These are phyloP conservation scores for Branchinecta lindahli DNA, from an alignment of 1,140 invertebrate genomes.

Conservation along the genomic window DNA sequence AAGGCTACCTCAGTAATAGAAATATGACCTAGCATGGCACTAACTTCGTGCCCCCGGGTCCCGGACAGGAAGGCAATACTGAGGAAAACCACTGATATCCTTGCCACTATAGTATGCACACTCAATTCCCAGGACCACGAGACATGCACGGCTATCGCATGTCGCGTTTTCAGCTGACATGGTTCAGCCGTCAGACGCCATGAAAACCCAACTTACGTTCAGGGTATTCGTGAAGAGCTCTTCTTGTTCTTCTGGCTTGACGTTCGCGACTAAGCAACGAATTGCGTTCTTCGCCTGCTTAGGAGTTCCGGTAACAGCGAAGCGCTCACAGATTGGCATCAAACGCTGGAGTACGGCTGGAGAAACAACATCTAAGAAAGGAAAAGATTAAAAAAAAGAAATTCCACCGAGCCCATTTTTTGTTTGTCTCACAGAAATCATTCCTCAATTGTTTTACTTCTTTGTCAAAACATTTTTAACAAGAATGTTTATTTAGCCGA, in stretches of 20 bases:
- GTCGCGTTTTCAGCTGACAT: neutral
- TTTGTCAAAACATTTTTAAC: no score
- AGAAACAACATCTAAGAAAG: slow-evolving; percentile 47
- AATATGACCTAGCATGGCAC: no score
- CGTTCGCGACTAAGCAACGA: slow-evolving; percentile 70
- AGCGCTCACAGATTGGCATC: slow-evolving; percentile 67
- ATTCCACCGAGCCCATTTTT: neutral
- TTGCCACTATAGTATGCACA: no score
- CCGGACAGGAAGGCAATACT: no score
- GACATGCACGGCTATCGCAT: no score
- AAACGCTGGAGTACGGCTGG: slow-evolving; percentile 51
- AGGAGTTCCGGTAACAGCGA: slow-evolving; percentile 69
- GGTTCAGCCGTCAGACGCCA: neutral
- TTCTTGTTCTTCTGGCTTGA: slow-evolving; percentile 56
- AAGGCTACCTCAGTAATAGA: no score
- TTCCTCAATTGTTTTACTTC: no score
- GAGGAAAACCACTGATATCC: no score
- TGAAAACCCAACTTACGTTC: slow-evolving; percentile 38
- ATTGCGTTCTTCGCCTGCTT: slow-evolving; percentile 95
- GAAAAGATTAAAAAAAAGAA: slow-evolving; percentile 16
- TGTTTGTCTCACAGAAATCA: no score
- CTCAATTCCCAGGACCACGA: no score
- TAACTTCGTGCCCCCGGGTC: no score
- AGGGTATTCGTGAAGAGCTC: slow-evolving; percentile 71
- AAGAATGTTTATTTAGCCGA: no score